A percentile compares a stretch with the other conserved stretches of the same genome.
Conservation (phyloP, 2,797 vertebrate species). For the Sebastes minor region DNA sequence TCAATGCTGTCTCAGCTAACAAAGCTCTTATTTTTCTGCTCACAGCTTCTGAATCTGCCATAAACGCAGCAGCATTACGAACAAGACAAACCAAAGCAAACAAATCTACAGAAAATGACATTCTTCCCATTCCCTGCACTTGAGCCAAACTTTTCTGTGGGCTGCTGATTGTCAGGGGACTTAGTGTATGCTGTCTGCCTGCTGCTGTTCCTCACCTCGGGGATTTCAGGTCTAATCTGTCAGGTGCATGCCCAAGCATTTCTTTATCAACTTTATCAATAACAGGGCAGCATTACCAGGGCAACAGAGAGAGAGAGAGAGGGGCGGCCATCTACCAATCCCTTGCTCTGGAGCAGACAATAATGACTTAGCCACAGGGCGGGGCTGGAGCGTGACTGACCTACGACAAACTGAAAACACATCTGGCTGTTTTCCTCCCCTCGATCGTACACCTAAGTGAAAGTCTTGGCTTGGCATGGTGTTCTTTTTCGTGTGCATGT, state of each 20-base stretch:
- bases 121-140: constrained; percentile 26
- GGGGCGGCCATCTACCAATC: constrained; percentile 27
- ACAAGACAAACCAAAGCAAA: constrained; percentile 44
- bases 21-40: constrained; percentile 24
- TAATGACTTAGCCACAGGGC: constrained; percentile 42
- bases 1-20: constrained; percentile 24
- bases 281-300: constrained; percentile 61
- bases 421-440: neutral
- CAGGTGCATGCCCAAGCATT: constrained; percentile 78
- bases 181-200: constrained; percentile 55
- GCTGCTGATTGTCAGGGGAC: constrained; percentile 57
- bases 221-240: constrained; percentile 75
- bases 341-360: constrained; percentile 34
- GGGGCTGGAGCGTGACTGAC: constrained; percentile 15
- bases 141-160: constrained; percentile 46
- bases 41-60: constrained; percentile 12
- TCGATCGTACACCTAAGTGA: neutral
- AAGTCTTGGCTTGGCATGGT: neutral
- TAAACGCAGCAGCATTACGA: constrained; percentile 25
- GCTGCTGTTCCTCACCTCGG: constrained; percentile 56
- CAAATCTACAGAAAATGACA: constrained; percentile 51
- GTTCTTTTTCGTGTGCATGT: neutral
- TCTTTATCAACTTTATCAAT: constrained; percentile 78
- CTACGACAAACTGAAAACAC: constrained; percentile 5
- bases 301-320: constrained; percentile 41